A percentile compares a stretch with the other conserved stretches of the same genome.
These are phyloP conservation scores for Leptinotarsa undecemlineata DNA, from an alignment of 1,140 invertebrate species.

Conservation along the genomic window DNA sequence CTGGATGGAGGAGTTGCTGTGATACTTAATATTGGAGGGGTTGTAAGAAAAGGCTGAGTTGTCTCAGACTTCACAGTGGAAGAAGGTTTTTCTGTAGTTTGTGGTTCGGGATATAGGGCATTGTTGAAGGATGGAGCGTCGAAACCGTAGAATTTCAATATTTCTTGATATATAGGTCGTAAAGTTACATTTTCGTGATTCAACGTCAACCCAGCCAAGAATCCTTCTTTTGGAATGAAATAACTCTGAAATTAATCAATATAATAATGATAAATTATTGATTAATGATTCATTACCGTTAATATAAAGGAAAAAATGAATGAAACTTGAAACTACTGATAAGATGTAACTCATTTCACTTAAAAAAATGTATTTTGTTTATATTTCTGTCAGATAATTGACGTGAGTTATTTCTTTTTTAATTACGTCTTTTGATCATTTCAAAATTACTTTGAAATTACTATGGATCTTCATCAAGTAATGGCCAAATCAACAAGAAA, in stretches of 20 bases:
- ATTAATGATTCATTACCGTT: no score
- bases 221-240: conserved; percentile 77
- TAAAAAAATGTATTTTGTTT: no score
- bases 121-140: conserved; percentile 61
- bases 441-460: no score
- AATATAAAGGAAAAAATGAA: no score
- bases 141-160: conserved; percentile 78
- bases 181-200: conserved; percentile 76
- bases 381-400: no score
- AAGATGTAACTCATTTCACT: no score
- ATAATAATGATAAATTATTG: not conserved
- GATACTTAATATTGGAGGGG: conserved; percentile 8
- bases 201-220: conserved; percentile 74
- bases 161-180: conserved; percentile 67
- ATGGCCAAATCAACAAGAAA: no score
- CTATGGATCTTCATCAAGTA: no score
- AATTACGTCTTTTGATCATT: no score
- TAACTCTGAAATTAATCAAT: conserved; percentile 67
- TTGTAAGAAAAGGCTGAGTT: conserved; percentile 32
- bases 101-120: conserved; percentile 47
- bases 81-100: conserved; percentile 37
- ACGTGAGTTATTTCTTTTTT: no score
- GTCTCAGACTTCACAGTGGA: not conserved
- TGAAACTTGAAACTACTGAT: no score
- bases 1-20: conserved; percentile 31